Evolutionary conservation across 2,113 vertebrate species (phyloP), one percentile per base, ranked within the genome.

Genomic region (Heterocephalus glaber): DNA sequence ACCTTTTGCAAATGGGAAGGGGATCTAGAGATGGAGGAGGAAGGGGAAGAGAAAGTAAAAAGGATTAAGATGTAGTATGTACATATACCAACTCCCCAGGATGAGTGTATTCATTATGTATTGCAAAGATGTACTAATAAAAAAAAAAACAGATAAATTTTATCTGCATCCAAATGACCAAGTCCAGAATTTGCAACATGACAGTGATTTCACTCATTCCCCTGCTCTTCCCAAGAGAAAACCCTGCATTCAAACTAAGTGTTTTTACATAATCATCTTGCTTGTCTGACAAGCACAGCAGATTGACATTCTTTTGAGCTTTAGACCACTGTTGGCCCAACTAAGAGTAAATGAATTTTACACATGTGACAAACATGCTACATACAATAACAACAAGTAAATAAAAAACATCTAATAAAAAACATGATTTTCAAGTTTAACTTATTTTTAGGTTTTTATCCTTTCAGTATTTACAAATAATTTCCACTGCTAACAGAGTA

Each of bases 251-350:
- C 66, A 61, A 92, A 86, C 47, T 28, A 85, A 85, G 52, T 44
- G 58, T 65, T 63, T 94, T 88, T 58, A 86, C 74, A 81, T 81
- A 52, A 89, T 80, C 95, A 76, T 60, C 91, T 66, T 66, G 68
- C 60, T 93, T 91, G 86, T 95, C 83, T 96, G 91, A 95, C 66
- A 88, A 80, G 68, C 47, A 72, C 41, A 88, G 44, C 72, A 80
- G 47, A 93, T 77, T 68, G 81, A 49, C 65, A 72, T 88, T 89
- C 70, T 92, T 94, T 35, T 10, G 58, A 90, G 72, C 47, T 96
- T 86, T 47, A 65, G 79, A 94, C 54, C 41, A 47, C 60, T 86
- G 85, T 88, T 77, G 72, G 54, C 58, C 60, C 68, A 82, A 86
- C 52, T 66, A 68, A 58, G 35, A 92, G 44, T 70, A 66, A 80